A percentile compares a stretch with the other conserved stretches of the same genome.
These are phyloP conservation scores for Anseranas semipalmata DNA, from an alignment of 2,113 vertebrate species.

Conservation along the genomic window DNA sequence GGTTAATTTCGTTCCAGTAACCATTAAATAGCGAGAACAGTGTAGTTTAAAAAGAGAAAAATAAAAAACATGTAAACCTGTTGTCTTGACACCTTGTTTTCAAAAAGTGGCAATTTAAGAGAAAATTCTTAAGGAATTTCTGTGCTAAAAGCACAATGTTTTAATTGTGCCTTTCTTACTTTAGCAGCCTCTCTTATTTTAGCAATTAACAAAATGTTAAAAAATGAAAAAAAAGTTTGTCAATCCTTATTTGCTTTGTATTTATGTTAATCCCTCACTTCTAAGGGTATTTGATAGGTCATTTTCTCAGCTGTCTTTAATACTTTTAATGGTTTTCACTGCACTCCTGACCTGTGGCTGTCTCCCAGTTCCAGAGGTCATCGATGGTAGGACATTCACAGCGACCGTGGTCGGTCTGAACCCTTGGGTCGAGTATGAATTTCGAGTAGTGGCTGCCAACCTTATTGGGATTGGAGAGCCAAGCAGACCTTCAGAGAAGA, in stretches of 20 bases:
- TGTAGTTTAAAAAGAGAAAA: not conserved
- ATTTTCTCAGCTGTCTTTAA: not conserved
- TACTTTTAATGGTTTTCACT: fast-evolving
- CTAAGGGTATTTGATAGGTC: not conserved
- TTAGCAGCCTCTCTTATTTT: not conserved
- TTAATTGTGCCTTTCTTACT: not conserved
- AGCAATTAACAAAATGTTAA: not conserved
- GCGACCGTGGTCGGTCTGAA: slow-evolving; percentile 92
- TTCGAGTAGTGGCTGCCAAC: slow-evolving; percentile 92
- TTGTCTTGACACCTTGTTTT: not conserved
- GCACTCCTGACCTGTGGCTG: not conserved
- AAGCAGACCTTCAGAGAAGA: slow-evolving; percentile 91
- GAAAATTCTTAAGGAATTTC: not conserved
- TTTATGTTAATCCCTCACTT: fast-evolving
- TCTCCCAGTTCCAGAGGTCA: slow-evolving; percentile 87
- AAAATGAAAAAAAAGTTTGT: not conserved
- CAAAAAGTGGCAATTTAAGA: not conserved
- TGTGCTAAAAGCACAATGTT: not conserved
- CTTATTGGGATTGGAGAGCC: slow-evolving; percentile 93
- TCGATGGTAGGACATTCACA: slow-evolving; percentile 89
- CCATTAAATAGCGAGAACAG: not conserved
- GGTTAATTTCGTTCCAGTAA: slow-evolving; percentile 28
- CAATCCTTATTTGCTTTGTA: fast-evolving
- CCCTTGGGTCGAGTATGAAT: slow-evolving; percentile 98
- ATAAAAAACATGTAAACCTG: not conserved